Evolutionary conservation across 2,888 invertebrate genomes (phyloP).

Genomic region (Fabriciana adippe): DNA sequence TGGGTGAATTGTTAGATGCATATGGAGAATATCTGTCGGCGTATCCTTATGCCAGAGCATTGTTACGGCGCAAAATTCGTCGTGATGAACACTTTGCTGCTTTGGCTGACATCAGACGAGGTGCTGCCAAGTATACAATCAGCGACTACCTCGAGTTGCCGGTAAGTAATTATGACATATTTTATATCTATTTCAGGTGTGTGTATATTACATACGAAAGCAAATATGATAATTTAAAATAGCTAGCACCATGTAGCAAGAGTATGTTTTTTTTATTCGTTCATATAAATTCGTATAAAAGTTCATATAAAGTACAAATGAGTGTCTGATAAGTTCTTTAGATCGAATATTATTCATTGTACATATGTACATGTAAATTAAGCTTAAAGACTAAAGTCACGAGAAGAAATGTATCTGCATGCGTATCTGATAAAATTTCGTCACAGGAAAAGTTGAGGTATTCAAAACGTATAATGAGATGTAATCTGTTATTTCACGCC

Average conservation of each 20-base stretch:
- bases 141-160: constrained; percentile 85
- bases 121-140: constrained; percentile 85
- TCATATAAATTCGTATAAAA: too few relatives aligned
- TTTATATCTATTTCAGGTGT: neutral
- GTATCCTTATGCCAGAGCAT: constrained; percentile 83
- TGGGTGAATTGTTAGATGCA: constrained; percentile 85
- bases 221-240: too few relatives aligned
- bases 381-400: constrained; percentile 17
- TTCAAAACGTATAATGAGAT: constrained; percentile 36
- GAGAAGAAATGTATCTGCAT: constrained; percentile 20
- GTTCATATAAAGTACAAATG: too few relatives aligned
- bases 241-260: too few relatives aligned
- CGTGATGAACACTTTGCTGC: constrained; percentile 86
- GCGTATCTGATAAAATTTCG: constrained; percentile 37
- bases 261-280: neutral
- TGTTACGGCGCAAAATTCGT: constrained; percentile 83
- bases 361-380: constrained; percentile 11
- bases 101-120: constrained; percentile 84
- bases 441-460: constrained; percentile 38
- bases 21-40: constrained; percentile 85
- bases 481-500: constrained; percentile 40
- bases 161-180: constrained; percentile 43
- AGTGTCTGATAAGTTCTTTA: too few relatives aligned
- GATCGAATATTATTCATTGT: neutral
- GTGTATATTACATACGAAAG: neutral